Conservation (phyloP, 2,113 vertebrate species). For the Sorex fumeus region DNA sequence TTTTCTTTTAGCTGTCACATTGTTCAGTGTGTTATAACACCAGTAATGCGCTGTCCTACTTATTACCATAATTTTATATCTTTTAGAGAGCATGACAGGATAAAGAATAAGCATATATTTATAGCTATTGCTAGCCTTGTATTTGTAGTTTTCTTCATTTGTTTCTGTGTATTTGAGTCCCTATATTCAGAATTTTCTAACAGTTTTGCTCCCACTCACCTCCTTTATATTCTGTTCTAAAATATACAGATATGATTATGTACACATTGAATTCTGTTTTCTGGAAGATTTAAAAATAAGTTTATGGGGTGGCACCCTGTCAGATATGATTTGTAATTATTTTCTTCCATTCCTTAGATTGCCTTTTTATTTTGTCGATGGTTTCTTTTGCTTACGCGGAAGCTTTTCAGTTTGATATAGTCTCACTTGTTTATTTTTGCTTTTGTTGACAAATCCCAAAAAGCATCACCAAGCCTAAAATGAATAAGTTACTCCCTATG, state of each 20-base stretch:
- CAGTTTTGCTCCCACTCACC: not conserved
- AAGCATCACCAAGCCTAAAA: not conserved
- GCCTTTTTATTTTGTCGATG: not conserved
- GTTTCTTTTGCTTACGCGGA: not conserved
- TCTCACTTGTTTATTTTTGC: not conserved
- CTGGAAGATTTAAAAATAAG: conserved; percentile 16
- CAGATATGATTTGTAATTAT: not conserved
- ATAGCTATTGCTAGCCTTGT: not conserved
- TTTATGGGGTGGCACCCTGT: not conserved
- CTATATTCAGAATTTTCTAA: not conserved
- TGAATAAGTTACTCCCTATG: not conserved
- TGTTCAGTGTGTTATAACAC: not conserved
- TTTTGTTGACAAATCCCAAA: conserved; percentile 1
- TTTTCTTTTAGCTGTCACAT: not conserved
- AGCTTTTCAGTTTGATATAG: not conserved
- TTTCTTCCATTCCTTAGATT: not conserved
- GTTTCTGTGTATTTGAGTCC: not conserved
- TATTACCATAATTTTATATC: not conserved
- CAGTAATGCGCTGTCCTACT: not conserved
- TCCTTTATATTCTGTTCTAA: not conserved
- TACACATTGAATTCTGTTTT: too few species aligned
- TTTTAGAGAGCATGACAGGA: conserved; percentile 20
- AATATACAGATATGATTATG: too few species aligned
- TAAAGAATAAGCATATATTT: not conserved
- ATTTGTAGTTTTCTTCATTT: not conserved